Percentiles rank a stretch among this genome's conserved stretches.
phyloP scores from a whole-genome alignment of 2,888 invertebrate species.

The Rhogogaster chlorosoma region DNA sequence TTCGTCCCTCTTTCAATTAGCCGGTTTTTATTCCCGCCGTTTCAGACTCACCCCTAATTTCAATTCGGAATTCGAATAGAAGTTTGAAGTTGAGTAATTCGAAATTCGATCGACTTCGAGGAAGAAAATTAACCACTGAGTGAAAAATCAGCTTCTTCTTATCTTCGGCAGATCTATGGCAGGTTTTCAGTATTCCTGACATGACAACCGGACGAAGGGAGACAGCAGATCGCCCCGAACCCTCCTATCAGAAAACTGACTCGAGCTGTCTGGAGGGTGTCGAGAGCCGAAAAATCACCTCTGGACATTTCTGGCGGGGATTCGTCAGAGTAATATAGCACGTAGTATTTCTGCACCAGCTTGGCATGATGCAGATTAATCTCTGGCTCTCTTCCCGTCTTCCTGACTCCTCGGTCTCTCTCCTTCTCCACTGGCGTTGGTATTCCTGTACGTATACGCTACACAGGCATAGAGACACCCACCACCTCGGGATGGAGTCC shows the following conservation, averaged over 20 bases:
- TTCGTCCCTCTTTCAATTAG: neutral
- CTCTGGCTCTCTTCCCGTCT: slow-evolving; percentile 31
- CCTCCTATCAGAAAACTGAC: neutral
- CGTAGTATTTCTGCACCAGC: slow-evolving; percentile 25
- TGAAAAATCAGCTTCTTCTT: neutral
- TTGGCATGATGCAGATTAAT: slow-evolving; percentile 50
- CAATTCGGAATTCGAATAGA: too few relatives aligned
- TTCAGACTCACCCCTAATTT: neutral
- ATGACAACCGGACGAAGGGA: neutral
- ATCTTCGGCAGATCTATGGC: neutral
- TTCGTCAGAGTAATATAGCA: slow-evolving; percentile 39
- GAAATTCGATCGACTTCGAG: neutral
- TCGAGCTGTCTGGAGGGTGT: neutral
- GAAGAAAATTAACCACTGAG: neutral
- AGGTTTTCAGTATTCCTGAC: neutral
- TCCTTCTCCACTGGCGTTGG: slow-evolving; percentile 42
- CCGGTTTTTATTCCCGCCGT: neutral
- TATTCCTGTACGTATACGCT: slow-evolving; percentile 53
- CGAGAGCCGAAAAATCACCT: neutral
- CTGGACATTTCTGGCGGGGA: slow-evolving; percentile 3
- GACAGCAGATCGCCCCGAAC: neutral
- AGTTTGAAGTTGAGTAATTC: too few relatives aligned
- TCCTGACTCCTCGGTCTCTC: slow-evolving; percentile 5
- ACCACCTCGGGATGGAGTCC: slow-evolving; percentile 54
- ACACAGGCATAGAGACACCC: slow-evolving; percentile 54